Base-by-base conservation (phyloP, 53 echinoderm and acorn worm genomes). In the Apostichopus leukothele region DNA sequence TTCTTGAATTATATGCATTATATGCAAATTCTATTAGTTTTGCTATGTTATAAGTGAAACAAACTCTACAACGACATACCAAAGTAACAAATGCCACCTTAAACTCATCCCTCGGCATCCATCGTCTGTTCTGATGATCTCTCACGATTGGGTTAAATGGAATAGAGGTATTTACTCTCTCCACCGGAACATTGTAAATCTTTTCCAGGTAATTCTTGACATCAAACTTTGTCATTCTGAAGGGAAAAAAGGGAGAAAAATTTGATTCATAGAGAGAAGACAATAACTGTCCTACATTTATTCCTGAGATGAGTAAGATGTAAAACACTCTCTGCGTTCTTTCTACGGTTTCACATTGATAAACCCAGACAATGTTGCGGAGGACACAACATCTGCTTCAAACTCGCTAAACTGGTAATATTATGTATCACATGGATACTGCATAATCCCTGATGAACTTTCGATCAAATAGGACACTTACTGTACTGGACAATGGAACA, bases 181-280 rank as follows among this genome's bases (percentile, higher is more conserved):
- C 95, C 13, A 97, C 94, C 11, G 93, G 92, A 6, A 97, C 67
- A 60, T 91, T 91, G 86, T 97, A 97, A 78, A 97, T 91, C 52
- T 90, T 95, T 74, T 95, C 89, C 23, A 97, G 74, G 91, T 97
- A 97, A 75, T 92, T 92, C 75, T 94, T 95, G 50, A 97, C 78
- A 59, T 97, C 97, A 94, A 97, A 97, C 87, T 94, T 97, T 19
- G 97, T 97, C 97, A 97, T 97, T 73, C 97, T 97, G 86, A 0
- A 16, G 1, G 0, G 3, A 39, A 39, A 39, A 39, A 39, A 39
- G 39, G 39, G 2, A 39, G 3, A 39, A 39, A 39, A 39, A 39
- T 3, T 39, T 39, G 39, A 39, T 39, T 39, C 39, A 39, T 39
- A 39, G 39, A 39, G 39, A 3, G 39, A 39, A 3, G 39, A 3